Evolutionary conservation across 2,797 vertebrate genomes (phyloP).

Genomic region (Gobio occitaniae): DNA sequence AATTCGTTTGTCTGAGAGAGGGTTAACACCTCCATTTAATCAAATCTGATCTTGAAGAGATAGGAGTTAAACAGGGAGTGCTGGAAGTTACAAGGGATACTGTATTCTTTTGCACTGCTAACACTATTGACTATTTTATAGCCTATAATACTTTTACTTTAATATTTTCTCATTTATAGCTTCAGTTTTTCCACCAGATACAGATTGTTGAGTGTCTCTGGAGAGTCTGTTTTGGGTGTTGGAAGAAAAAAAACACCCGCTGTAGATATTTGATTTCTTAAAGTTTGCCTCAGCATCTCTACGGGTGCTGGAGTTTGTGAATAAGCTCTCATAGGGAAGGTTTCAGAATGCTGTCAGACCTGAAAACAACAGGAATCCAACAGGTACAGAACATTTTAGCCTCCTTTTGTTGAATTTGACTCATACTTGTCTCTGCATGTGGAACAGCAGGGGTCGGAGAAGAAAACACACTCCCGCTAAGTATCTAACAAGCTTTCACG

Average conservation of each 20-base stretch:
- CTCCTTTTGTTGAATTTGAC: conserved; percentile 49
- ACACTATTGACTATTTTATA: background rate
- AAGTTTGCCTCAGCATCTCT: conserved; percentile 25
- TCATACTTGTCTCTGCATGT: conserved; percentile 41
- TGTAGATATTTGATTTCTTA: background rate
- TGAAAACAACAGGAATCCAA: conserved; percentile 44
- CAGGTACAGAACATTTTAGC: conserved; percentile 39
- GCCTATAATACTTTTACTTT: no score
- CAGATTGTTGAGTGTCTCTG: background rate
- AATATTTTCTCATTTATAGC: conserved; percentile 8
- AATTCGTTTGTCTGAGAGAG: conserved; percentile 43
- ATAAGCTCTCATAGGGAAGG: conserved; percentile 18
- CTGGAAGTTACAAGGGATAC: conserved; percentile 10
- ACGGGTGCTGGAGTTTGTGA: conserved; percentile 12
- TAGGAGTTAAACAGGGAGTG: conserved; percentile 21
- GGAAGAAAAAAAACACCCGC: background rate
- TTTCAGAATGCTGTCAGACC: conserved; percentile 12
- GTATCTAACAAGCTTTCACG: conserved; percentile 47
- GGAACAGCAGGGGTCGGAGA: conserved; percentile 21
- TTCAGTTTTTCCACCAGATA: background rate
- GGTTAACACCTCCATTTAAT: conserved; percentile 53
- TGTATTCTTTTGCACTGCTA: background rate
- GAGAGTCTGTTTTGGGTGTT: background rate
- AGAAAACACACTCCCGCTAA: conserved; percentile 51
- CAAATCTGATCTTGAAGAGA: conserved; percentile 34